Evolutionary conservation across 2,113 vertebrate genomes (phyloP).

Genomic region (Brachionichthys hirsutus): DNA sequence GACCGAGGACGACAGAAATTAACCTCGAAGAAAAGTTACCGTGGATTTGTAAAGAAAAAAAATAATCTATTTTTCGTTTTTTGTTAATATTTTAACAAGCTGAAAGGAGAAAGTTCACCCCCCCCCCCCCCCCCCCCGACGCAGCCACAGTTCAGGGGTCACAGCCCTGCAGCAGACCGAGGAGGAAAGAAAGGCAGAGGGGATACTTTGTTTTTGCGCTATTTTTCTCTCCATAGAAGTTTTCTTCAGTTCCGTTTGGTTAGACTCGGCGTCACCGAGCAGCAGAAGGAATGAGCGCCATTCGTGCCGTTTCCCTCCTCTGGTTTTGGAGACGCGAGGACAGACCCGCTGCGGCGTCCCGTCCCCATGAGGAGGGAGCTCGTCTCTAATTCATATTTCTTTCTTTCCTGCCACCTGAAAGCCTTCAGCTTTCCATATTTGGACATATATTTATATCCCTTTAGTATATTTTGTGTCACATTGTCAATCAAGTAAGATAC

Average conservation of each 20-base stretch:
- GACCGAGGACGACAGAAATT: slow-evolving; percentile 28
- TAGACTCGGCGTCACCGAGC: slow-evolving; percentile 13
- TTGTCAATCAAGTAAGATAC: slow-evolving; percentile 1
- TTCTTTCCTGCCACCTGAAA: slow-evolving; percentile 11
- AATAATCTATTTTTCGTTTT: slow-evolving; percentile 1
- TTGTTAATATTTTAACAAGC: slow-evolving; percentile 2
- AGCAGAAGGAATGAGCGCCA: slow-evolving; percentile 48
- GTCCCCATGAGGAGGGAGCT: slow-evolving; percentile 55
- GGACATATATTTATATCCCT: slow-evolving; percentile 1
- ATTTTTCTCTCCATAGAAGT: slow-evolving; percentile 3
- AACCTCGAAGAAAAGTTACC: slow-evolving; percentile 22
- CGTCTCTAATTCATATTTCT: slow-evolving; percentile 28
- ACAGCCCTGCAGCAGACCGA: slow-evolving; percentile 65
- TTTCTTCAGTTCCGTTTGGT: slow-evolving; percentile 28
- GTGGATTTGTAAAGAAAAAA: slow-evolving; percentile 54
- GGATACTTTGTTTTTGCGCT: slow-evolving; percentile 14
- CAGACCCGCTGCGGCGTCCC: slow-evolving; percentile 40
- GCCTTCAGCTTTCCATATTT: slow-evolving; percentile 1
- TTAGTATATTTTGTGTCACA: neutral
- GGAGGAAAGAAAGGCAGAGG: slow-evolving; percentile 38
- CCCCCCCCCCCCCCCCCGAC: slow-evolving; percentile 22
- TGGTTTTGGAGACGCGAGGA: slow-evolving; percentile 55
- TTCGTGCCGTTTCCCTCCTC: slow-evolving; percentile 34
- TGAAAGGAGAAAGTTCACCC: slow-evolving; percentile 51
- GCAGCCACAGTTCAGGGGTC: slow-evolving; percentile 66